Evolutionary conservation across 2,888 invertebrate genomes (phyloP).

Genomic region (Teinopalpus imperialis): DNA sequence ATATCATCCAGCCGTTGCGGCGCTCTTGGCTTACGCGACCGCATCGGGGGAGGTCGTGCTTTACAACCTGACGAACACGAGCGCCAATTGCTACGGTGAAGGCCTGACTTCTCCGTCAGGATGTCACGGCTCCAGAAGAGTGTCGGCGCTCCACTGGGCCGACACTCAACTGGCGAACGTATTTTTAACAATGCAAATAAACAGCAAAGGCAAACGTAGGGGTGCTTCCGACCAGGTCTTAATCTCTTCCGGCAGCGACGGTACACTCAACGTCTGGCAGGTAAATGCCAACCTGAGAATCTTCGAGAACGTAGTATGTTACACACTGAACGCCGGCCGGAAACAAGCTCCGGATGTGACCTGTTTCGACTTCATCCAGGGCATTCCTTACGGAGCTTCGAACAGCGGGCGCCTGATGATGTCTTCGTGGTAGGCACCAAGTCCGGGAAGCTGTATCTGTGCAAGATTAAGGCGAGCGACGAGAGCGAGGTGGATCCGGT

Average conservation of each 20-base stretch:
- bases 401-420: constrained; percentile 51
- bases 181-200: constrained; percentile 56
- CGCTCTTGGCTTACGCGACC: constrained; percentile 63
- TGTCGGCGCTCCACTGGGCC: constrained; percentile 58
- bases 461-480: constrained; percentile 42
- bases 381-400: constrained; percentile 48
- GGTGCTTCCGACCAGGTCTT: constrained; percentile 56
- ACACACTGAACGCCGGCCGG: constrained; percentile 48
- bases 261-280: constrained; percentile 62
- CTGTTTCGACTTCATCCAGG: constrained; percentile 66
- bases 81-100: constrained; percentile 37
- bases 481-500: constrained; percentile 55
- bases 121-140: constrained; percentile 55
- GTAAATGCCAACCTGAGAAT: constrained; percentile 53
- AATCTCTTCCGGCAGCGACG: constrained; percentile 35
- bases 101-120: constrained; percentile 54
- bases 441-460: constrained; percentile 52
- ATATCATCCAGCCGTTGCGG: constrained; percentile 56
- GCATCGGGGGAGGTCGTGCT: constrained; percentile 63
- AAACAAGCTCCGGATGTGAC: constrained; percentile 54
- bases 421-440: constrained; percentile 63
- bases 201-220: constrained; percentile 53
- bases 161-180: constrained; percentile 49
- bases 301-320: constrained; percentile 56
- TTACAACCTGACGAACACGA: constrained; percentile 48